Base-by-base conservation (phyloP, 2,797 vertebrate genomes). In the Sarcoramphus papa region DNA sequence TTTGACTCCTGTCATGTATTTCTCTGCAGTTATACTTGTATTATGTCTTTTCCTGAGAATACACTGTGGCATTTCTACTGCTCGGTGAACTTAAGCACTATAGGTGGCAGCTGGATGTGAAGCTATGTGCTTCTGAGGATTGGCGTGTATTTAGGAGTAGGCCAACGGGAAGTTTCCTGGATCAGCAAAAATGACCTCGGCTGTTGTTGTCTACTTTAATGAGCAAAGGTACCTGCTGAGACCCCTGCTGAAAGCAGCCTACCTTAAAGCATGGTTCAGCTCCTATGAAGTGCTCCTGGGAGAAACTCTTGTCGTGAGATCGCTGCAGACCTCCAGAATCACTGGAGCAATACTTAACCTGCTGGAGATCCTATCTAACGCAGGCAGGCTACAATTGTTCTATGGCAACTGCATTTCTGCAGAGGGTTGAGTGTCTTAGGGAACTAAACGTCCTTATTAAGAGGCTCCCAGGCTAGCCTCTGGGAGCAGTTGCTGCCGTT, bases 51-150 rank as follows among this genome's bases (percentile, higher is more conserved):
- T 53, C 10, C 68, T 41, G 56, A 45, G 62, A 41, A 53, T 19
- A 6, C 10, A 2, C 43, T 3, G 17, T 54, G 84, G 51, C 13
- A 20, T 48, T 85, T 80, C 43, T 53, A 12, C 73, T 20, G n/a
- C 75, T 80, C 0, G 0, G 63, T 80, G 72, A 63, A 28, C 59
- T 51, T 6, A 1, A 0, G 20, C 24, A 1, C 35, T 30, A 0
- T 3, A 24, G 81, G 81, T 4, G 24, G 40, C 0, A 1, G 74
- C 2, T 60, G 43, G 25, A 18, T 30, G 35, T 18, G 60, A 27
- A 87, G 53, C 43, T 69, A 2, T 19, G 65, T 78, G 47, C 35
- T 88, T 70, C 12, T 53, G 73, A 77, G 72, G 37, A 12, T 3
- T 62, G 80, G 12, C 0, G 2, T 10, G 25, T 51, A 4, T 37